Percentiles rank a stretch among this genome's conserved stretches.
Conservation (phyloP, 2,113 vertebrate genomes). For the Amblyornis subalaris region DNA sequence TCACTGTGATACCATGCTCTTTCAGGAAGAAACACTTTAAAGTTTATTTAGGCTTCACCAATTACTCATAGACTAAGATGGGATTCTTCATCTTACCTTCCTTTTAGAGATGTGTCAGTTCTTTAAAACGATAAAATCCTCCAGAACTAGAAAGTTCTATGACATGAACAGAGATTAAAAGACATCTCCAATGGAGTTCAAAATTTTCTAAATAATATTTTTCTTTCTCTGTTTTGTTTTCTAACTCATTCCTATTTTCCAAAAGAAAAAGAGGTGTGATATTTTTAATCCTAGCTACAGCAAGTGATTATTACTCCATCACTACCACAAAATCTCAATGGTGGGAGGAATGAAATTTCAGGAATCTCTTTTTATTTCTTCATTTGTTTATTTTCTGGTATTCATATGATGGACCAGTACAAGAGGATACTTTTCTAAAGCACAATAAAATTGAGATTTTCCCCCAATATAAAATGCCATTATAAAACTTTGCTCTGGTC, state of each 20-base stretch:
- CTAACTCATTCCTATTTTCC: not conserved
- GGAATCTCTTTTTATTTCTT: not conserved
- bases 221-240: not conserved
- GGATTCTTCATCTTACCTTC: not conserved
- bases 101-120: not conserved
- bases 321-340: not conserved
- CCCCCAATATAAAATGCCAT: not conserved
- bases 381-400: not conserved
- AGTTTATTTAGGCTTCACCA: not conserved
- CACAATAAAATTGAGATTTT: not conserved
- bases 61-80: not conserved
- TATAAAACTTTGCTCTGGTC: not conserved
- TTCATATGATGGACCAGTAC: not conserved
- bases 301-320: not conserved
- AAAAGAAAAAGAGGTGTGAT: not conserved
- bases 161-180: not conserved
- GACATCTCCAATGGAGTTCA: not conserved
- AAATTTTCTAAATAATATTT: not conserved
- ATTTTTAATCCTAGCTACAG: not conserved
- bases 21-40: not conserved
- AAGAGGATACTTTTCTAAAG: not conserved
- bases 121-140: not conserved
- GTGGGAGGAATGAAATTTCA: not conserved
- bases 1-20: not conserved
- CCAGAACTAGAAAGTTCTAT: not conserved